Conservation (phyloP, 2,888 invertebrate genomes). For the Lysandra bellargus region DNA sequence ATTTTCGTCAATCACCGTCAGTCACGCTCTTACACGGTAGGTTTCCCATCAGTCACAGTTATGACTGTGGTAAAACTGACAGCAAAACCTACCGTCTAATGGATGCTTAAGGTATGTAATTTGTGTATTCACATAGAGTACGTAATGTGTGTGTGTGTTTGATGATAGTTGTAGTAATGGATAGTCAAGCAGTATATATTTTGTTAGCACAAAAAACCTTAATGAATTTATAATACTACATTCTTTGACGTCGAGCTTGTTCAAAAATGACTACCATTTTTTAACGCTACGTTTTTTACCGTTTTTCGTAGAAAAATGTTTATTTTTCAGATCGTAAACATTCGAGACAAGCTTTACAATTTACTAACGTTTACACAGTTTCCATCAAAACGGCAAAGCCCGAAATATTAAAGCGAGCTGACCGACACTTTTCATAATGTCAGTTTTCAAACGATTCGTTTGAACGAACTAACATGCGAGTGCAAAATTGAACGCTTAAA, state of each 20-base stretch:
- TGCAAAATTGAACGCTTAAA: constrained; percentile 23
- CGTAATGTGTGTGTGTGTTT: too few relatives aligned
- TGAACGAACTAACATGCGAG: constrained; percentile 16
- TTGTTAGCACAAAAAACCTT: too few relatives aligned
- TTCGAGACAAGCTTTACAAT: background rate
- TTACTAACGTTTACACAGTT: background rate
- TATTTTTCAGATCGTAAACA: background rate
- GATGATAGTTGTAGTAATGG: too few relatives aligned
- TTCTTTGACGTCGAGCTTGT: background rate
- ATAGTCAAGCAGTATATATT: too few relatives aligned
- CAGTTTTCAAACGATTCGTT: constrained; percentile 19
- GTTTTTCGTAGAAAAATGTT: background rate
- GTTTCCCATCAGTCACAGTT: too few relatives aligned
- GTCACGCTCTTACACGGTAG: too few relatives aligned
- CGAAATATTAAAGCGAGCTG: constrained; percentile 20
- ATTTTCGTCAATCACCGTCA: too few relatives aligned
- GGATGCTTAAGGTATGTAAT: too few relatives aligned
- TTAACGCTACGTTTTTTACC: background rate
- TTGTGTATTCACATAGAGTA: too few relatives aligned
- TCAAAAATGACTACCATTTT: background rate
- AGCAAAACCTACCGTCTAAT: too few relatives aligned
- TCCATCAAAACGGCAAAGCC: constrained; percentile 20
- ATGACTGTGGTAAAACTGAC: too few relatives aligned
- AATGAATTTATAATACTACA: too few relatives aligned
- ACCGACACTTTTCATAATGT: constrained; percentile 28